phyloP scores from a whole-genome alignment of 1,140 invertebrate species.

The Parapsyche elsis region DNA sequence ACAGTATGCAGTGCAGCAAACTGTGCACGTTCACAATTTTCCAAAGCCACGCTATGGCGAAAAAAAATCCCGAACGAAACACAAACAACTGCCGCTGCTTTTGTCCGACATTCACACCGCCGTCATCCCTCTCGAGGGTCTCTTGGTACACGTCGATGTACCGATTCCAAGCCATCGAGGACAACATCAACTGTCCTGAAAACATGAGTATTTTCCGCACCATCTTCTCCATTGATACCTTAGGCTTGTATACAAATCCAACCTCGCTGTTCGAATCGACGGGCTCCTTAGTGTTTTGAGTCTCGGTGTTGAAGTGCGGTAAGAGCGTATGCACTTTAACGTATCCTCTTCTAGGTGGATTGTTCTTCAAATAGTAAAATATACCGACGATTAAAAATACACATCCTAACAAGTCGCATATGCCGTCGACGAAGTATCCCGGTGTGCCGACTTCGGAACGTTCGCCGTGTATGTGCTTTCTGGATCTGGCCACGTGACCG shows the following conservation, averaged over 20 bases:
- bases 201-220: conserved; percentile 74
- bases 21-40: conserved; percentile 83
- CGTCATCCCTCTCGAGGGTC: conserved; percentile 73
- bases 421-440: conserved; percentile 79
- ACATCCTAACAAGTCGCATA: conserved; percentile 80
- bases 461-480: conserved; percentile 76
- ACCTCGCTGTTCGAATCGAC: conserved; percentile 67
- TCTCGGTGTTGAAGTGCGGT: conserved; percentile 66
- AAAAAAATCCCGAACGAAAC: conserved; percentile 76
- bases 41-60: conserved; percentile 80
- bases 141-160: conserved; percentile 83
- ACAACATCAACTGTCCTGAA: conserved; percentile 75
- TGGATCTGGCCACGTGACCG: conserved; percentile 79
- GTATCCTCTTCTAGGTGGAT: conserved; percentile 76
- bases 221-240: conserved; percentile 73
- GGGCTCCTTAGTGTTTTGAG: conserved; percentile 64
- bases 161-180: conserved; percentile 82
- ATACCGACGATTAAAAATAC: conserved; percentile 75
- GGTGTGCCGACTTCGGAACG: conserved; percentile 76
- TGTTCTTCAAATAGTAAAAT: conserved; percentile 74
- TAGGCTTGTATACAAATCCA: conserved; percentile 72
- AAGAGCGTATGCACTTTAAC: conserved; percentile 68
- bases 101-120: conserved; percentile 61
- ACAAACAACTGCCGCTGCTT: conserved; percentile 68
- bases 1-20: conserved; percentile 77